Evolutionary conservation across 2,113 vertebrate genomes (phyloP).

Genomic region (Piliocolobus tephrosceles): DNA sequence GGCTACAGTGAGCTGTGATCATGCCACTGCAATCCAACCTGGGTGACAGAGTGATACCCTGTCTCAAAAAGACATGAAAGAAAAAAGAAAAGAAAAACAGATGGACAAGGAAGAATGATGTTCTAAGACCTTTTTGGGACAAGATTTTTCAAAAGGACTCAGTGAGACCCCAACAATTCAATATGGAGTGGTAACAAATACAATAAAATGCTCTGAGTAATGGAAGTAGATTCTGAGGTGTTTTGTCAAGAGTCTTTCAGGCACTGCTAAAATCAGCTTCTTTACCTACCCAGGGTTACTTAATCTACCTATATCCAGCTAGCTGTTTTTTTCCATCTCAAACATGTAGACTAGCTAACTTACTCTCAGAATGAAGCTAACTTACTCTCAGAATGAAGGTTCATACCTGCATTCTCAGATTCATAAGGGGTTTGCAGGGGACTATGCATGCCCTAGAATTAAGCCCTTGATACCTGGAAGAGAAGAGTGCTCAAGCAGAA

Average conservation of each 20-base stretch:
- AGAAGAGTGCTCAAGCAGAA: neutral
- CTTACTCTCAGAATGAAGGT: neutral
- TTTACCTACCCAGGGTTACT: neutral
- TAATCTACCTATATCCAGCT: neutral
- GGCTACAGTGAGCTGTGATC: too few species aligned
- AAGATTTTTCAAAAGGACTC: neutral
- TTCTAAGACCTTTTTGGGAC: neutral
- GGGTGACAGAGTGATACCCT: too few species aligned
- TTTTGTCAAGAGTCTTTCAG: neutral
- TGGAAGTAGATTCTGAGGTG: neutral
- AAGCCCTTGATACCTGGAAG: neutral
- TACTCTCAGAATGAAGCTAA: neutral
- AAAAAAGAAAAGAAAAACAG: too few species aligned
- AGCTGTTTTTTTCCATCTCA: neutral
- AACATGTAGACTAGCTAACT: neutral
- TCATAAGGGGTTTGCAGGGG: neutral
- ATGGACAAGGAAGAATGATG: neutral
- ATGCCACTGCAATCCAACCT: too few species aligned
- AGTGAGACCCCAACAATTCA: neutral
- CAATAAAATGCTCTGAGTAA: neutral
- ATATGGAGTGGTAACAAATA: neutral
- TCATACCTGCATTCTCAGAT: neutral
- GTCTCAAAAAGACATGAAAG: too few species aligned
- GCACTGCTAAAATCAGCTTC: neutral
- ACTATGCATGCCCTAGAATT: neutral